phyloP scores from a whole-genome alignment of 2,888 invertebrate species.

The Embidobia sp. region DNA sequence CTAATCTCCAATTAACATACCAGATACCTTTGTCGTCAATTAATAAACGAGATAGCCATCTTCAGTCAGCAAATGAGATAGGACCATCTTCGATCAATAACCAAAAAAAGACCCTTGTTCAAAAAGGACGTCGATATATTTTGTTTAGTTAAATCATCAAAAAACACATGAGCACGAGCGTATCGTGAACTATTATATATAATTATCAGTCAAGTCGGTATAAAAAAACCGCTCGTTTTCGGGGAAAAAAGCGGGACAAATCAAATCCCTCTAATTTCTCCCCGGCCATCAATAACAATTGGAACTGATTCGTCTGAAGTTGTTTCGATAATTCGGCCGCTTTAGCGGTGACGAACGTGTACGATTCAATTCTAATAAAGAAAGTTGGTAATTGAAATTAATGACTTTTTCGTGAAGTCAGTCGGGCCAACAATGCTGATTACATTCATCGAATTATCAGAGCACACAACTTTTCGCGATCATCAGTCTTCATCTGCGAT shows the following conservation, averaged over 20 bases:
- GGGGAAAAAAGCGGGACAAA: not conserved
- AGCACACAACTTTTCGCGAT: conserved; percentile 39
- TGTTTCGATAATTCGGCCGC: conserved; percentile 21
- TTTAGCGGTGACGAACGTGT: conserved; percentile 31
- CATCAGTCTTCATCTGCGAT: conserved; percentile 55
- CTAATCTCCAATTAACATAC: no score
- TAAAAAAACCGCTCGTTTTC: not conserved
- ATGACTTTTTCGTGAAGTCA: conserved; percentile 37
- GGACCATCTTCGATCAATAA: no score
- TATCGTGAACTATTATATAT: conserved; percentile 24
- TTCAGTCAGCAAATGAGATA: no score
- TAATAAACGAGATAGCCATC: no score
- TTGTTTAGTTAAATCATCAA: conserved; percentile 45
- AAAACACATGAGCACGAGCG: conserved; percentile 35
- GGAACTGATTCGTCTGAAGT: not conserved
- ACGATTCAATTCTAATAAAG: conserved; percentile 41
- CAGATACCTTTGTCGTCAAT: no score
- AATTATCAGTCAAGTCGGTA: conserved; percentile 30
- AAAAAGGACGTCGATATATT: conserved; percentile 34
- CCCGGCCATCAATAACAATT: conserved; percentile 23
- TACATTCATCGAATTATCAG: conserved; percentile 38
- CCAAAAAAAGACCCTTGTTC: no score
- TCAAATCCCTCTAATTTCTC: not conserved
- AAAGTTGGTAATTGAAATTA: conserved; percentile 53
- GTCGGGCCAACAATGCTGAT: conserved; percentile 30